These are phyloP conservation scores for Athalia rosae DNA, from an alignment of 2,888 invertebrate genomes.

Conservation along the genomic window DNA sequence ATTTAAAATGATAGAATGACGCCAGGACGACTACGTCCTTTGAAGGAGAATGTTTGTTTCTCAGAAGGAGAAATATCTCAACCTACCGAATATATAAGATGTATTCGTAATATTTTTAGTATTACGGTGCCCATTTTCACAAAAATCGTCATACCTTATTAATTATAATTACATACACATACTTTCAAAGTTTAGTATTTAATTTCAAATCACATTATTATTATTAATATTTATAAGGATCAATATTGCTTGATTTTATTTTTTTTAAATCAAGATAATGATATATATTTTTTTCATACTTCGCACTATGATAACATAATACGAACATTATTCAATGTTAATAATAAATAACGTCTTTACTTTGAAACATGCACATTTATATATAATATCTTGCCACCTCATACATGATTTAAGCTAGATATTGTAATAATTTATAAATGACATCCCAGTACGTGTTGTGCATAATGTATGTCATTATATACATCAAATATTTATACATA, in stretches of 20 bases:
- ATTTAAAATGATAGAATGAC: conserved; percentile 86
- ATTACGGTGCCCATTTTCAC: not conserved
- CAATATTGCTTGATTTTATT: not conserved
- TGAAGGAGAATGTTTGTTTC: not conserved
- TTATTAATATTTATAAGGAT: conserved; percentile 5
- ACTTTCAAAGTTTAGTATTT: not conserved
- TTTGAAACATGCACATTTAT: not conserved
- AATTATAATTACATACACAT: not conserved
- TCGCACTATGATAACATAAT: conserved; percentile 11
- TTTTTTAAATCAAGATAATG: not conserved
- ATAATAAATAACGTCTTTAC: not conserved
- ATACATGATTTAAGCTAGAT: conserved; percentile 1
- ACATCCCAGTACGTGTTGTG: conserved; percentile 7
- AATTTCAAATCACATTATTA: not conserved
- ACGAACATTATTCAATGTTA: too few species aligned
- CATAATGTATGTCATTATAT: conserved; percentile 1
- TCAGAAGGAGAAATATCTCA: not conserved
- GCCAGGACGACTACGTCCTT: conserved; percentile 40
- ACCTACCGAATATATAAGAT: not conserved
- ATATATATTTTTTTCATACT: conserved; percentile 4
- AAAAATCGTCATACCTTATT: conserved; percentile 14
- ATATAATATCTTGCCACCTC: conserved; percentile 15
- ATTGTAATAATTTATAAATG: not conserved
- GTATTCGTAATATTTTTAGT: not conserved
- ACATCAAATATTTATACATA: not conserved